Evolutionary conservation across 2,113 vertebrate genomes (phyloP), one percentile per base, ranked within the genome.

Genomic region (Pedetes capensis): DNA sequence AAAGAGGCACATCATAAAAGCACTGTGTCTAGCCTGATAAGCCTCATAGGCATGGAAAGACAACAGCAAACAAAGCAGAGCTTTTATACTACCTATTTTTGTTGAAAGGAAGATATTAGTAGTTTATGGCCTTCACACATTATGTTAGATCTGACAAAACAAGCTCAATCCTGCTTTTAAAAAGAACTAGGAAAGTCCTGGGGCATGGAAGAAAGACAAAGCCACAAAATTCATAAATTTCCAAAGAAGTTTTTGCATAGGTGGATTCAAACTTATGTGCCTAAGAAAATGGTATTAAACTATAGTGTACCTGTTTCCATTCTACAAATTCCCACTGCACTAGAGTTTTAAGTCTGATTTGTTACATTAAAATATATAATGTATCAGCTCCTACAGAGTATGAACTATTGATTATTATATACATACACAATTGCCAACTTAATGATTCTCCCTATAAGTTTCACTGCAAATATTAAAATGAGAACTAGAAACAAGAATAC

Each of bases 401-500:
- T 59, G 39, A 78, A 79, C 47, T 51, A 23, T 13, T 57, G 34
- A 82, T 44, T 64, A 66, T 14, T 63, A 1, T 37, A 27, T 39
- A 17, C n/a, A 57, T 69, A 55, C 1, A 68, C 29, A 71, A 87
- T 37, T 42, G 37, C 12, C 74, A 94, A 83, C 27, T 69, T 89
- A 78, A 79, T 64, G 44, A 84, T 66, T 96, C 25, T 90, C 25
- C 12, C 20, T 79, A 2, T 63, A 59, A 42, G n/a, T 87, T 92
- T 93, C n/a, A 61, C 37, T 75, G 20, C 9, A 91, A 95, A 75
- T 86, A 94, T 20, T 75, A 87, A 96, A 94, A 84, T 20, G 13
- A 93, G 51, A 96, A 87, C 78, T 74, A 94, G 66, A 93, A 76
- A 93, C 1, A 88, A 59, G n/a, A 94, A 95, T 53, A 90, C 1